Evolutionary conservation across 1,140 invertebrate species (phyloP), one percentile per base, ranked within the genome.

Genomic region (Meloidogyne hapla): DNA sequence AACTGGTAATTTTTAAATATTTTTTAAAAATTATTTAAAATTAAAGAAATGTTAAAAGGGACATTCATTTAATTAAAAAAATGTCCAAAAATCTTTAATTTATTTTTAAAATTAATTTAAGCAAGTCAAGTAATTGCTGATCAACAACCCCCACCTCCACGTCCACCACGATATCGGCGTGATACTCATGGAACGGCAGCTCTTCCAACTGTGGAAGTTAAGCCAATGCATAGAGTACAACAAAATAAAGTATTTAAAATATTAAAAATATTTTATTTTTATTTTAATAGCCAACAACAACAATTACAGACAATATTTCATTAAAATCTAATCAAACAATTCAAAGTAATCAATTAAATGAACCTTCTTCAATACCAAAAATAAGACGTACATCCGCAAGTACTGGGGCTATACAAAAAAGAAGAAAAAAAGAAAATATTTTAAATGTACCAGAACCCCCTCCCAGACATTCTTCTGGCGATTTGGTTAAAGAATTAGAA

Each of bases 121-220:
- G 61, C 77, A 15, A 48, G 67, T n/a, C 78, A 79, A 21, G 67
- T 65, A 38, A 80, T 70, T 62, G 63, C 65, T 1, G 75, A 82
- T 15, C 63, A 81, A 23, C 48, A n/a, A 56, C 62, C 63, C 6
- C 75, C 79, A 21, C 79, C 79, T 12, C 79, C 79, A 10, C 25
- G 83, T 5, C 79, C 79, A 3, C 79, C 79, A 18, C 79, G 40
- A 0, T 26, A 73, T n/a, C 40, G 56, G 40, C 42, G 61, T 18
- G 38, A 42, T 67, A 56, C 45, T 45, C 69, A 77, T 48, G 61
- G 25, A 26, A 38, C 10, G 38, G 25, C 64, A 15, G 48, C 9
- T 61, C 74, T 64, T 61, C 70, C 73, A 18, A 61, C 72, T 13
- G 80, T 82, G 21, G 79, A 81, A 66, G 79, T 81, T 33, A 42